Evolutionary conservation across 2,797 vertebrate genomes (phyloP).

Genomic region (Lateolabrax maculatus): DNA sequence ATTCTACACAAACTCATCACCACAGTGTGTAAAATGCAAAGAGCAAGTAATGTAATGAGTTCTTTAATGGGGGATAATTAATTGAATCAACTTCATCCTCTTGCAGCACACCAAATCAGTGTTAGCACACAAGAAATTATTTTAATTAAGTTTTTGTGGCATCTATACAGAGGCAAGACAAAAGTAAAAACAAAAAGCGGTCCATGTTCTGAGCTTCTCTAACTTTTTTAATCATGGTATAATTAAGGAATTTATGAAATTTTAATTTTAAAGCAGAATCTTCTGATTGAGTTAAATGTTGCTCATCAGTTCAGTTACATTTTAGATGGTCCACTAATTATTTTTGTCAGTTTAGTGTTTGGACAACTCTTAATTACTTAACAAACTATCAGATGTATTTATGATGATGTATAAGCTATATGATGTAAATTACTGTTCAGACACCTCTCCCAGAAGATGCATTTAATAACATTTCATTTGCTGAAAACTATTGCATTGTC

Average conservation of each 20-base stretch:
- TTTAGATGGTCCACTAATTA: background rate
- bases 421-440: slow-evolving; percentile 2
- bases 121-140: slow-evolving; percentile 9
- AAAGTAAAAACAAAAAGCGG: slow-evolving; percentile 3
- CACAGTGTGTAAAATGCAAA: slow-evolving; percentile 36
- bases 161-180: background rate
- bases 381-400: slow-evolving; percentile 3
- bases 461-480: background rate
- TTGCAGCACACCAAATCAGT: slow-evolving; percentile 18
- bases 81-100: slow-evolving; percentile 47
- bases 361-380: background rate
- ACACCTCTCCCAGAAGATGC: background rate
- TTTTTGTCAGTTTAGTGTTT: background rate
- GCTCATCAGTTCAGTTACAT: background rate
- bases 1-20: slow-evolving; percentile 36
- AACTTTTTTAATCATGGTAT: slow-evolving; percentile 25
- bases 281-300: slow-evolving; percentile 16
- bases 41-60: slow-evolving; percentile 45
- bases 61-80: slow-evolving; percentile 57
- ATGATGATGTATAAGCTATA: too few species aligned
- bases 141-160: slow-evolving; percentile 46
- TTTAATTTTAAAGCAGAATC: slow-evolving; percentile 4
- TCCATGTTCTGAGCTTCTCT: background rate
- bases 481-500: background rate
- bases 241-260: slow-evolving; percentile 12